Evolutionary conservation across 2,888 invertebrate genomes (phyloP).

Genomic region (Ethmia dodecea): DNA sequence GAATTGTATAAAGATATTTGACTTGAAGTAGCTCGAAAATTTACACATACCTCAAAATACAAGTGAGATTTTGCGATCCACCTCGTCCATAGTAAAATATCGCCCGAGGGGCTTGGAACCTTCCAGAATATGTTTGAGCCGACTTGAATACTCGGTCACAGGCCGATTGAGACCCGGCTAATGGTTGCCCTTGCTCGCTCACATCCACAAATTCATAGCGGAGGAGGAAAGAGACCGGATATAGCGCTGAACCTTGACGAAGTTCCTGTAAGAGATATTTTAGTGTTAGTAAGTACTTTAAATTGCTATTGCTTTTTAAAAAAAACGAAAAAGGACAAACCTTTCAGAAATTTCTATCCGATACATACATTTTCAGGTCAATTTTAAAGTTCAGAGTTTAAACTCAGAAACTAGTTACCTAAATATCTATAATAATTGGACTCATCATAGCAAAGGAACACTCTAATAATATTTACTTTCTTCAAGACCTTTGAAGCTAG

Average conservation of each 20-base stretch:
- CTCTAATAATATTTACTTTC: too few relatives aligned
- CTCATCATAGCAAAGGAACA: too few relatives aligned
- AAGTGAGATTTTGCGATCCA: slow-evolving; percentile 85
- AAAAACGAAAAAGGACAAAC: too few relatives aligned
- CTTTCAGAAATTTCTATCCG: too few relatives aligned
- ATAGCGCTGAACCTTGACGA: slow-evolving; percentile 87
- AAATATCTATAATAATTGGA: too few relatives aligned
- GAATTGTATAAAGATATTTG: background rate
- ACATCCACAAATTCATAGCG: slow-evolving; percentile 91
- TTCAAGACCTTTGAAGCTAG: slow-evolving; percentile 25
- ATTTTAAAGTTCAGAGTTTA: too few relatives aligned
- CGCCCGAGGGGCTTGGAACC: slow-evolving; percentile 86
- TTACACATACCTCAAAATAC: slow-evolving; percentile 77
- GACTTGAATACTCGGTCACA: slow-evolving; percentile 81
- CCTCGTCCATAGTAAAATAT: slow-evolving; percentile 91
- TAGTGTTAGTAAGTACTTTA: too few relatives aligned
- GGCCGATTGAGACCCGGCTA: slow-evolving; percentile 76
- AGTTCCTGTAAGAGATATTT: slow-evolving; percentile 74
- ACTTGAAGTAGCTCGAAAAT: background rate
- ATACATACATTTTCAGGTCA: background rate
- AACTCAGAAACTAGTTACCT: too few relatives aligned
- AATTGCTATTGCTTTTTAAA: background rate
- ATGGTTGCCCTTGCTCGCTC: slow-evolving; percentile 80
- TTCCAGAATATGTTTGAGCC: slow-evolving; percentile 74
- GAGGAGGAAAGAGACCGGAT: slow-evolving; percentile 86